Evolutionary conservation across 1,140 invertebrate genomes (phyloP).

Genomic region (Riptortus pedestris): DNA sequence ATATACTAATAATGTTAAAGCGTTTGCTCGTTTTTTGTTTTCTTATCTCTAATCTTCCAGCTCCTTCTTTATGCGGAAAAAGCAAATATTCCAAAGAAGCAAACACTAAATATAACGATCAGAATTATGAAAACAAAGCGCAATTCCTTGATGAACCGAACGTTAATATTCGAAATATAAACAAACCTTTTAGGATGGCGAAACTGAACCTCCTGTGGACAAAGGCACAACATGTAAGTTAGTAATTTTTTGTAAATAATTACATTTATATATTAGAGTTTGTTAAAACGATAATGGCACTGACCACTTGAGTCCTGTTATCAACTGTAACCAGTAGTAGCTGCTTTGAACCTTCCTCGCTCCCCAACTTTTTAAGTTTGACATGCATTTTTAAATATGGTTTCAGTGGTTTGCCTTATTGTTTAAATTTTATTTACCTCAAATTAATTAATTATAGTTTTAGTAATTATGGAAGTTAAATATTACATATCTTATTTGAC

Average conservation of each 20-base stretch:
- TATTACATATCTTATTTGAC: too few relatives aligned
- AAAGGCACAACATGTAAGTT: constrained; percentile 66
- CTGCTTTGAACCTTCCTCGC: background rate
- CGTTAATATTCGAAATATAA: constrained; percentile 44
- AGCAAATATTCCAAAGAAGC: constrained; percentile 30
- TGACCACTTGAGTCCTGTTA: background rate
- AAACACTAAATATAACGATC: constrained; percentile 14
- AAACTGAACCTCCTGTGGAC: constrained; percentile 75
- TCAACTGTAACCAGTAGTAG: background rate
- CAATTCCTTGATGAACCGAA: constrained; percentile 30
- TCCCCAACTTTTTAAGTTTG: too few relatives aligned
- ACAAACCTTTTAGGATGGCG: constrained; percentile 71
- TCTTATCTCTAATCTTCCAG: background rate
- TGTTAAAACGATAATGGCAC: constrained; percentile 8
- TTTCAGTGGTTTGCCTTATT: too few relatives aligned
- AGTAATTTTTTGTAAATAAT: background rate
- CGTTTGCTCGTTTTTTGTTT: too few relatives aligned
- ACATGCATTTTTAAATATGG: too few relatives aligned
- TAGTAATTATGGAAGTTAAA: too few relatives aligned
- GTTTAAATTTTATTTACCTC: too few relatives aligned
- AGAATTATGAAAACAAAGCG: constrained; percentile 17
- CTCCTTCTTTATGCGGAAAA: background rate
- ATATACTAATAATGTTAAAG: too few relatives aligned
- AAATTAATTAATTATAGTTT: too few relatives aligned
- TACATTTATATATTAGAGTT: constrained; percentile 15